phyloP scores from a whole-genome alignment of 2,797 vertebrate genomes.

The Muraenolepis orangiensis region DNA sequence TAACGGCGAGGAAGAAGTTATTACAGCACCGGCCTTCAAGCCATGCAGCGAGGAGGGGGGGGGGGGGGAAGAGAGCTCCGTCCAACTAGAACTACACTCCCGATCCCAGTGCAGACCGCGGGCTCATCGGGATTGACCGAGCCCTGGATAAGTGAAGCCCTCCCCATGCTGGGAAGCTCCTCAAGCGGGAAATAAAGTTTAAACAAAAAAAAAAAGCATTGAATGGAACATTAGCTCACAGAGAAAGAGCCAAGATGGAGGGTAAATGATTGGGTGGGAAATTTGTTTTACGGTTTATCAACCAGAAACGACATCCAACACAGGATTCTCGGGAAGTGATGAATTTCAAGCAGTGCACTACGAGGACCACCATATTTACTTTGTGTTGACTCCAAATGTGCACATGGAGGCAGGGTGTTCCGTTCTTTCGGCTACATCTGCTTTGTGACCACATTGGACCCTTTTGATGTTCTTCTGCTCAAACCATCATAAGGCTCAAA shows the following conservation, averaged over 20 bases:
- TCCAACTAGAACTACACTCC: constrained; percentile 8
- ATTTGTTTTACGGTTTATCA: not conserved
- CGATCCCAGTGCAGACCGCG: constrained; percentile 2
- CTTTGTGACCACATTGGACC: not conserved
- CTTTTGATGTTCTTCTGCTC: not conserved
- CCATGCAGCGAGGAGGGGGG: constrained; percentile 18
- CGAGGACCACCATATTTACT: not conserved
- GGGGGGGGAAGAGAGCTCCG: constrained; percentile 28
- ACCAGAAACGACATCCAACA: not conserved
- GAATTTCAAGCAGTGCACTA: not conserved
- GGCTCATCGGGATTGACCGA: constrained; percentile 10
- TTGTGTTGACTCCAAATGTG: not conserved
- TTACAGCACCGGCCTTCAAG: constrained; percentile 51
- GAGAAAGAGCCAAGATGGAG: not conserved
- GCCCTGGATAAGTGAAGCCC: not conserved
- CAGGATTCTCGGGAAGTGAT: not conserved
- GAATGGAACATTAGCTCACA: not conserved
- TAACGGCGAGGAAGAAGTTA: constrained; percentile 31
- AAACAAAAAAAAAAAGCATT: not conserved
- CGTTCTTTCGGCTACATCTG: not conserved
- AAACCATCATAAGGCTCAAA: no score
- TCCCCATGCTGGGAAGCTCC: not conserved
- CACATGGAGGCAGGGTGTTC: not conserved
- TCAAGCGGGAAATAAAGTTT: not conserved
- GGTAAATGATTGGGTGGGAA: not conserved